Evolutionary conservation across 2,888 invertebrate genomes (phyloP), one percentile per base, ranked within the genome.

Genomic region (Bimastos eiseni): DNA sequence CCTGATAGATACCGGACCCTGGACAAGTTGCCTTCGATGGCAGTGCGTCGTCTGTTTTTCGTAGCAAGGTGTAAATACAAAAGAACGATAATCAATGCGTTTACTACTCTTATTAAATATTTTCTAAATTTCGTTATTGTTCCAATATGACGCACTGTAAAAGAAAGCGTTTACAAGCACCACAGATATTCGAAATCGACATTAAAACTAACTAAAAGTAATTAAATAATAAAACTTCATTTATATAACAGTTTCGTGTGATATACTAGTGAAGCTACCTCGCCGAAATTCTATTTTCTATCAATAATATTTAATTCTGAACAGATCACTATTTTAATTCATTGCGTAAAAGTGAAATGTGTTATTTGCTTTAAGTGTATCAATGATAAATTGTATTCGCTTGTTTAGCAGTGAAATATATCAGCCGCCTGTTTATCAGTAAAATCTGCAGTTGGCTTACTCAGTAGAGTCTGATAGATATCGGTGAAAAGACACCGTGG

Each of bases 401-500:
- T n/a, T 70, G 8, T n/a, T n/a, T 70, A 70, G 8, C 30, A n/a
- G 70, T 70, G 70, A 70, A 70, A 70, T n/a, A 70, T n/a, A n/a
- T 70, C n/a, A 70, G 70, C 11, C n/a, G n/a, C 38, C 90, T 83
- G 38, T 83, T 36, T 38, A 90, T 17, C 83, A 41, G 33, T 90
- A 30, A n/a, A 83, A 38, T 21, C 21, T 90, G 21, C 44, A 8
- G 19, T 34, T 86, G 36, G 24, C 86, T 36, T 86, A 86, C 86
- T 86, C 37, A 86, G 0, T 15, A 86, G 86, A 24, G 37, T 37
- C 37, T 86, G 86, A 37, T 86, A 86, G 17, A 86, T 83, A 49
- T 90, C 90, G 36, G 70, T 84, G 55, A 90, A 90, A 30, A 90
- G 44, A 88, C 90, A 90, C 34, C 90, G 84, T 13, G 90, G 49